Conservation (phyloP, 2,797 vertebrate genomes). For the Sebastes minor region DNA sequence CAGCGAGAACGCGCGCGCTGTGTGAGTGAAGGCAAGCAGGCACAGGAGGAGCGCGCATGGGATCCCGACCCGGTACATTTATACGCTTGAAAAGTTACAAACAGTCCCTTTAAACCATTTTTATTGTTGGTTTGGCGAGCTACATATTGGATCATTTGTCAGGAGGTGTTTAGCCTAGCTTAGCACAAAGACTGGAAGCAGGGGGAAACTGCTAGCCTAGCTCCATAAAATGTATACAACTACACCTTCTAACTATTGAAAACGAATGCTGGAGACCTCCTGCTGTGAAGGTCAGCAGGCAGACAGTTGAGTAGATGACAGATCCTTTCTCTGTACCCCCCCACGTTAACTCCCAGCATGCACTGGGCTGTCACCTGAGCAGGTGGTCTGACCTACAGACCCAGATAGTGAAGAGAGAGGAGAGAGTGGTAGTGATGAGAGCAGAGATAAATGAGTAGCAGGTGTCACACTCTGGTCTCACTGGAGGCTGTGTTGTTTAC, state of each 20-base stretch:
- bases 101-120: too few species aligned
- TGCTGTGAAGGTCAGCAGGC: background rate
- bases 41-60: too few species aligned
- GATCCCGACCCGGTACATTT: too few species aligned
- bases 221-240: background rate
- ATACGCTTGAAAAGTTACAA: too few species aligned
- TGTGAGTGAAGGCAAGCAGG: too few species aligned
- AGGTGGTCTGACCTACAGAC: constrained; percentile 41
- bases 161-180: background rate
- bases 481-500: too few species aligned
- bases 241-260: background rate
- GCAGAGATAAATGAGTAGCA: background rate
- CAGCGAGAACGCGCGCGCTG: too few species aligned
- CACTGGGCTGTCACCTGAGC: constrained; percentile 40
- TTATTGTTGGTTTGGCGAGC: too few species aligned
- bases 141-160: background rate
- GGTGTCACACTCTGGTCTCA: background rate
- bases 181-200: background rate
- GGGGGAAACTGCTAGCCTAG: background rate
- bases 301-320: background rate
- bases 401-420: background rate
- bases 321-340: background rate
- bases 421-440: background rate
- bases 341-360: constrained; percentile 18
- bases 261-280: too few species aligned